These are phyloP conservation scores for Marmota monax DNA, from an alignment of 2,113 vertebrate species.

Conservation along the genomic window DNA sequence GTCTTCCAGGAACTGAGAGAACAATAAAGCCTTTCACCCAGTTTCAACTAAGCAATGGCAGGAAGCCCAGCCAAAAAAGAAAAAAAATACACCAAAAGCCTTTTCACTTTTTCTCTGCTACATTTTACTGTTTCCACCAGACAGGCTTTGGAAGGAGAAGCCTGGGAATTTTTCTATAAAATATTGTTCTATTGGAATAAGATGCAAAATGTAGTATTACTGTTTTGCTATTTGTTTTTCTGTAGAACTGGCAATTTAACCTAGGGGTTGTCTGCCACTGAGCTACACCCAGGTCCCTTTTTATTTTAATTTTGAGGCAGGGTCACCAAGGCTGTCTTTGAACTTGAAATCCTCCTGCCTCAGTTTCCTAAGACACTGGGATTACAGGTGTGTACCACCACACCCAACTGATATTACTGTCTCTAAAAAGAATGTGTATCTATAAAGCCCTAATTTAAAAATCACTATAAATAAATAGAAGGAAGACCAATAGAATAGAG, in stretches of 20 bases:
- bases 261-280: too few species aligned
- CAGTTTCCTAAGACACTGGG: too few species aligned
- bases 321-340: too few species aligned
- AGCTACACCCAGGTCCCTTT: too few species aligned
- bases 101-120: conserved; percentile 28
- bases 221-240: not conserved
- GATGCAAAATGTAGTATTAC: not conserved
- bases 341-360: too few species aligned
- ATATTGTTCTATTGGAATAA: not conserved
- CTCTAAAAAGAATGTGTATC: not conserved
- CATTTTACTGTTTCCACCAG: conserved; percentile 38
- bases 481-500: too few species aligned
- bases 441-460: too few species aligned
- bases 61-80: not conserved
- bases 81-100: conserved; percentile 29
- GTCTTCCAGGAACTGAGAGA: conserved; percentile 45
- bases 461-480: too few species aligned
- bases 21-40: conserved; percentile 60
- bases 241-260: too few species aligned
- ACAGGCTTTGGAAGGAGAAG: conserved; percentile 37
- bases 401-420: too few species aligned
- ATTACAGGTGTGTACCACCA: too few species aligned
- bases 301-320: too few species aligned
- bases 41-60: conserved; percentile 47
- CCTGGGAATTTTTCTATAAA: conserved; percentile 47